phyloP scores from a whole-genome alignment of 2,113 vertebrate species.

The Carassius carassius region DNA sequence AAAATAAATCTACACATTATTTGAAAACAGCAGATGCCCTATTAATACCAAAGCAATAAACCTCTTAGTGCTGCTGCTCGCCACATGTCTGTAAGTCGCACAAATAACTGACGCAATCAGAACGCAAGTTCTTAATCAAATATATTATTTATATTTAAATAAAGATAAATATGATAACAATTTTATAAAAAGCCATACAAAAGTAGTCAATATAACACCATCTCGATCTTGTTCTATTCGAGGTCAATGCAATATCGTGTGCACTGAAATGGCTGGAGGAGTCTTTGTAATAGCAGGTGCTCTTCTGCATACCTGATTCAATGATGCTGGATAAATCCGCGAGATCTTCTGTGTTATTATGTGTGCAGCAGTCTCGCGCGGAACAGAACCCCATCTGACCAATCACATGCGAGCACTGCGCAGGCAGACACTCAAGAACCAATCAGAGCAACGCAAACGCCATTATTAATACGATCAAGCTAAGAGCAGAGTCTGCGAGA shows the following conservation, averaged over 20 bases:
- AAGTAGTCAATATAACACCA: background rate
- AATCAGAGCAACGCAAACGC: background rate
- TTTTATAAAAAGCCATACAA: background rate
- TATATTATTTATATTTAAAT: background rate
- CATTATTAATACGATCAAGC: slow-evolving; percentile 58
- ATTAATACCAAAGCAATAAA: slow-evolving; percentile 8
- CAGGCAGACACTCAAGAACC: background rate
- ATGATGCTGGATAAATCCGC: slow-evolving; percentile 46
- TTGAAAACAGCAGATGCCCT: background rate
- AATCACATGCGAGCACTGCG: background rate
- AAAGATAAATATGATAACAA: too few relatives aligned
- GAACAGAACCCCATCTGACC: background rate
- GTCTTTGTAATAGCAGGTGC: background rate
- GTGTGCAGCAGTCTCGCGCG: background rate
- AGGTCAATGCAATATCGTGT: background rate
- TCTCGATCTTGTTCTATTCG: background rate
- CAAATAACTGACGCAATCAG: background rate
- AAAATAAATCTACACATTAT: background rate
- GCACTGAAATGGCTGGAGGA: background rate
- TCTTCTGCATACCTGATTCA: slow-evolving; percentile 51
- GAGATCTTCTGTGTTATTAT: slow-evolving; percentile 35
- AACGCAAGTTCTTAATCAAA: background rate
- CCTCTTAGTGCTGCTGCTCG: background rate
- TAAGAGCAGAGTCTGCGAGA: background rate
- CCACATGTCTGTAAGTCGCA: background rate